Evolutionary conservation across 2,888 invertebrate species (phyloP).

Genomic region (Mimas tiliae): DNA sequence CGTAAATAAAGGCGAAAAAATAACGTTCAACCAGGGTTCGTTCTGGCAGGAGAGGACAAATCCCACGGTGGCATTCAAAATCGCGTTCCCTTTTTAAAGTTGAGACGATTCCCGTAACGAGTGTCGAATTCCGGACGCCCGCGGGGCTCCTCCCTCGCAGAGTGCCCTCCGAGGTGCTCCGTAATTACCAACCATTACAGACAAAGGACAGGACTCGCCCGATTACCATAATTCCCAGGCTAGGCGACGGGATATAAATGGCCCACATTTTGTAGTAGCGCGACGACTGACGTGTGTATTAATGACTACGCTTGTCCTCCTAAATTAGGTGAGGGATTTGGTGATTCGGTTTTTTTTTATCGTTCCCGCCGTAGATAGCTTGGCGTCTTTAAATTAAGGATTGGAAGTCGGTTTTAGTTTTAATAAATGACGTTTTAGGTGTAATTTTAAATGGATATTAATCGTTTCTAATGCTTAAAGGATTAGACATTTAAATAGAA

Average conservation of each 20-base stretch:
- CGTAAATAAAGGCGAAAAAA: constrained; percentile 54
- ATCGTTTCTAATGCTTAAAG: constrained; percentile 12
- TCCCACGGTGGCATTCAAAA: constrained; percentile 77
- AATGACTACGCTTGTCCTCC: constrained; percentile 83
- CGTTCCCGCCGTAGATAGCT: constrained; percentile 49
- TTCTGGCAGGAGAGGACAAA: constrained; percentile 62
- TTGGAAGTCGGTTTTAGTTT: constrained; percentile 6
- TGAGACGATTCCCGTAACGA: constrained; percentile 83
- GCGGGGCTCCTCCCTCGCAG: constrained; percentile 69
- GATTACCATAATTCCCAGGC: constrained; percentile 84
- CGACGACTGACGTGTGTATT: constrained; percentile 83
- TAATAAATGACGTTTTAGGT: constrained; percentile 38
- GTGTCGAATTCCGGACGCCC: constrained; percentile 79
- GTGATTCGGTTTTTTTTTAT: constrained; percentile 80
- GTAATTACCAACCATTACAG: constrained; percentile 84
- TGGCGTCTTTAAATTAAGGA: constrained; percentile 26
- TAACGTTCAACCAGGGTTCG: constrained; percentile 53
- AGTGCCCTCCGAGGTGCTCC: constrained; percentile 79
- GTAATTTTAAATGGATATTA: constrained; percentile 6
- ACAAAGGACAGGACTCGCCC: constrained; percentile 83
- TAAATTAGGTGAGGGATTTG: constrained; percentile 82
- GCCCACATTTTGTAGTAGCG: constrained; percentile 83
- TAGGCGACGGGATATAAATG: constrained; percentile 80
- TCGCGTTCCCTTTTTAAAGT: constrained; percentile 81
- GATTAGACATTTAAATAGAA: constrained; percentile 11